Evolutionary conservation across 1,140 invertebrate genomes (phyloP).

Genomic region (Papilio aristodemus): DNA sequence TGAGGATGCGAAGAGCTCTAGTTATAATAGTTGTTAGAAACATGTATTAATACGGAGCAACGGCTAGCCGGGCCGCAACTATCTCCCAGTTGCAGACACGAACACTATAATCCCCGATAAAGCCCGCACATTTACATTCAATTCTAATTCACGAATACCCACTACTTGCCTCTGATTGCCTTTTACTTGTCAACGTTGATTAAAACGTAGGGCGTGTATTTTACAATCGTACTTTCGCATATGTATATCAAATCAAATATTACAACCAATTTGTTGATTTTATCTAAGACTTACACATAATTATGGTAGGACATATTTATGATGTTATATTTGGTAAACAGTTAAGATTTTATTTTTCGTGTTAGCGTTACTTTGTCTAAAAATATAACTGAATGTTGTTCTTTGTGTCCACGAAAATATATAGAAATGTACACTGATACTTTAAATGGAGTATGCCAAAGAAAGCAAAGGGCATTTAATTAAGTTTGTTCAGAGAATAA

Average conservation of each 20-base stretch:
- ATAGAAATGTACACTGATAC: constrained; percentile 33
- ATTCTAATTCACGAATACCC: constrained; percentile 75
- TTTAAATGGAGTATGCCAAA: constrained; percentile 65
- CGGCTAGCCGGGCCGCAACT: constrained; percentile 64
- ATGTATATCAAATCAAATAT: not conserved
- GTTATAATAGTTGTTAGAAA: constrained; percentile 45
- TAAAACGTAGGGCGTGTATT: constrained; percentile 56
- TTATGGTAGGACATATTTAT: no score
- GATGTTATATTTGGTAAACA: no score
- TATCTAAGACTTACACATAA: no score
- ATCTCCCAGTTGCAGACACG: constrained; percentile 74
- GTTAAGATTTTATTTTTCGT: no score
- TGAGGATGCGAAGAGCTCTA: constrained; percentile 38
- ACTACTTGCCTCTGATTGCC: constrained; percentile 72
- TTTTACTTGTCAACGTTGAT: constrained; percentile 68
- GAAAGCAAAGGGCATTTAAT: constrained; percentile 74
- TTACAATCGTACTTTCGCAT: constrained; percentile 21
- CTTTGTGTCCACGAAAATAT: constrained; percentile 14
- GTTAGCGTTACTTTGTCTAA: not conserved
- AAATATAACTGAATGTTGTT: constrained; percentile 10
- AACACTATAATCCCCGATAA: constrained; percentile 82
- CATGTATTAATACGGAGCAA: constrained; percentile 54
- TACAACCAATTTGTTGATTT: no score
- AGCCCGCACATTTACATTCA: constrained; percentile 82
- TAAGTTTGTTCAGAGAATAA: constrained; percentile 79